A percentile compares a stretch with the other conserved stretches of the same genome.
These are phyloP conservation scores for Pangasianodon gigas DNA, from an alignment of 2,113 vertebrate species.

Conservation along the genomic window DNA sequence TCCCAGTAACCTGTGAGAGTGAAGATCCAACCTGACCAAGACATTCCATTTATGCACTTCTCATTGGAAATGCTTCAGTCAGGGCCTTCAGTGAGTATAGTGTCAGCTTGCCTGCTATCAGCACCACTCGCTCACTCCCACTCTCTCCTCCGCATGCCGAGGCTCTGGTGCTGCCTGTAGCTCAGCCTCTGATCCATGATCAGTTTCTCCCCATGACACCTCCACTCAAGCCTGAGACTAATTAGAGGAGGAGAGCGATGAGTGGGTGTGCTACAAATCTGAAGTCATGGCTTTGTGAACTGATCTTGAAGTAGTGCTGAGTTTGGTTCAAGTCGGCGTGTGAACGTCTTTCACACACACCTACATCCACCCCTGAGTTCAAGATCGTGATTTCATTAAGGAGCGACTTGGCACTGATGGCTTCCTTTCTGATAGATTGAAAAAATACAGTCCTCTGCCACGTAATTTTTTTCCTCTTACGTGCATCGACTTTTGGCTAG, in stretches of 20 bases:
- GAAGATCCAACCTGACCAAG: too few species aligned
- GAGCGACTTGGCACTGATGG: neutral
- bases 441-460: neutral
- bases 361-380: neutral
- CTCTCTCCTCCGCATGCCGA: constrained; percentile 23
- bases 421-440: neutral
- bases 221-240: neutral
- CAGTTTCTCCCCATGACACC: neutral
- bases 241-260: constrained; percentile 3
- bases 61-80: neutral
- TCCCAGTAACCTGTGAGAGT: neutral
- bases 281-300: neutral
- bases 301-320: neutral
- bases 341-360: neutral
- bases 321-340: neutral
- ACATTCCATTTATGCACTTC: neutral
- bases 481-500: neutral
- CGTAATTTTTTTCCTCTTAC: neutral
- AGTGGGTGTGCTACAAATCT: neutral
- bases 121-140: constrained; percentile 18
- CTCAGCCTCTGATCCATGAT: neutral
- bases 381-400: neutral
- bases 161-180: neutral
- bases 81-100: neutral
- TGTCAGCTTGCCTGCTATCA: constrained; percentile 19